These are phyloP conservation scores for Drosophila orosa DNA, from an alignment of 1,140 invertebrate species.

Conservation along the genomic window DNA sequence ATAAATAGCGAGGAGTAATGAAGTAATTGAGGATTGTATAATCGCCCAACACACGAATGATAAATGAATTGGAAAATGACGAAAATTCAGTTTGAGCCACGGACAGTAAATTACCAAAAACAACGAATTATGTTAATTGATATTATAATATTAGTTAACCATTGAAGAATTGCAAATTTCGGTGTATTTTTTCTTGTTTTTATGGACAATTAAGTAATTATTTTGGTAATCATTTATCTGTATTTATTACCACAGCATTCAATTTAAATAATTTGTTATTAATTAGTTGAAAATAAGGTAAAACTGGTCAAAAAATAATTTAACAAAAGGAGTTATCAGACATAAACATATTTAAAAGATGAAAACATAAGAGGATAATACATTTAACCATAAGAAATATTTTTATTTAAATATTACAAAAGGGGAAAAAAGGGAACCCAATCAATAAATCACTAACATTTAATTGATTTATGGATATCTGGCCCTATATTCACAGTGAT, in stretches of 20 bases:
- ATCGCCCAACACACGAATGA: slow-evolving; percentile 21
- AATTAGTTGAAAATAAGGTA: background rate
- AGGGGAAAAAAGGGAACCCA: background rate
- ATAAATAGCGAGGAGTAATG: slow-evolving; percentile 40
- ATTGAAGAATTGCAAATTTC: slow-evolving; percentile 1
- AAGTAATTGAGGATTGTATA: slow-evolving; percentile 45
- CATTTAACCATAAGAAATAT: background rate
- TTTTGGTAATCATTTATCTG: background rate
- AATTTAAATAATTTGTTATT: background rate
- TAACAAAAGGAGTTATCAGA: background rate
- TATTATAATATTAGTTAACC: background rate
- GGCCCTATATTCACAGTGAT: slow-evolving; percentile 17
- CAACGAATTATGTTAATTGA: slow-evolving; percentile 7
- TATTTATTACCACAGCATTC: slow-evolving; percentile 4
- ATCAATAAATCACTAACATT: slow-evolving; percentile 12
- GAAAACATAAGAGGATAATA: no score
- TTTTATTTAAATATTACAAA: background rate
- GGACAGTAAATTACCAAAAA: slow-evolving; percentile 1
- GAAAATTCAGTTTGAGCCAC: slow-evolving; percentile 17
- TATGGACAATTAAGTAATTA: slow-evolving; percentile 10
- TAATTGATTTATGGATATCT: background rate
- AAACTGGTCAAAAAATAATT: background rate
- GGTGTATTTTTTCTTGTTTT: background rate
- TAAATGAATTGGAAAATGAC: slow-evolving; percentile 33
- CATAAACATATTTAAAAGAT: background rate